phyloP scores from a whole-genome alignment of 2,797 vertebrate species.

The Phrynocephalus vlangalii region DNA sequence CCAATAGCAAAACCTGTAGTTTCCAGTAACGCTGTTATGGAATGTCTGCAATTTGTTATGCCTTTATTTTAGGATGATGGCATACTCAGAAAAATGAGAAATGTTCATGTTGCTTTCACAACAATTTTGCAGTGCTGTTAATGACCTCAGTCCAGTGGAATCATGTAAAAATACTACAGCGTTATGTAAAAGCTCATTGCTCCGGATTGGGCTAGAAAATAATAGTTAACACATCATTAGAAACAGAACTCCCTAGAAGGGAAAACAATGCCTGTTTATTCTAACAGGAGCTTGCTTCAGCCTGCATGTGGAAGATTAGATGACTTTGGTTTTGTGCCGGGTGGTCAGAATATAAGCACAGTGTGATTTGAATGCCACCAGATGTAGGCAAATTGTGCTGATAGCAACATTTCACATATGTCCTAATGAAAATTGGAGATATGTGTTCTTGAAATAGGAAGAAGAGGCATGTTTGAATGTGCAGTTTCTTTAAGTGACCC shows the following conservation, averaged over 20 bases:
- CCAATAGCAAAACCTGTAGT: slow-evolving; percentile 1
- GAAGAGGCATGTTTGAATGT: background rate
- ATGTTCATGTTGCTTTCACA: slow-evolving; percentile 11
- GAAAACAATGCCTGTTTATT: background rate
- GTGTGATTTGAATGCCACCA: background rate
- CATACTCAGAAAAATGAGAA: slow-evolving; percentile 14
- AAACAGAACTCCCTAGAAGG: too few species aligned
- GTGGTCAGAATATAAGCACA: too few species aligned
- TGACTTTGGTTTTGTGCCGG: too few species aligned
- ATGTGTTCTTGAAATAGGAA: background rate
- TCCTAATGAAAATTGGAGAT: background rate
- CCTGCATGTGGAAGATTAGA: background rate
- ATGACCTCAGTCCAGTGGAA: background rate
- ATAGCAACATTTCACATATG: background rate
- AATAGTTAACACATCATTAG: too few species aligned
- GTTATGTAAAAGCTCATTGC: background rate
- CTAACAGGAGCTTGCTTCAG: background rate
- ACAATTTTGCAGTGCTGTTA: background rate
- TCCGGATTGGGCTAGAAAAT: background rate
- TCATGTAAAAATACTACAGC: background rate
- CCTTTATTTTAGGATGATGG: slow-evolving; percentile 24
- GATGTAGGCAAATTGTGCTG: background rate
- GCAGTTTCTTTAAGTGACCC: background rate
- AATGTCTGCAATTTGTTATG: slow-evolving; percentile 9
- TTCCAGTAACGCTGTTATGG: background rate